Percentiles rank a stretch among this genome's conserved stretches.
phyloP scores from a whole-genome alignment of 2,797 vertebrate species.

The Manis crassicaudata region DNA sequence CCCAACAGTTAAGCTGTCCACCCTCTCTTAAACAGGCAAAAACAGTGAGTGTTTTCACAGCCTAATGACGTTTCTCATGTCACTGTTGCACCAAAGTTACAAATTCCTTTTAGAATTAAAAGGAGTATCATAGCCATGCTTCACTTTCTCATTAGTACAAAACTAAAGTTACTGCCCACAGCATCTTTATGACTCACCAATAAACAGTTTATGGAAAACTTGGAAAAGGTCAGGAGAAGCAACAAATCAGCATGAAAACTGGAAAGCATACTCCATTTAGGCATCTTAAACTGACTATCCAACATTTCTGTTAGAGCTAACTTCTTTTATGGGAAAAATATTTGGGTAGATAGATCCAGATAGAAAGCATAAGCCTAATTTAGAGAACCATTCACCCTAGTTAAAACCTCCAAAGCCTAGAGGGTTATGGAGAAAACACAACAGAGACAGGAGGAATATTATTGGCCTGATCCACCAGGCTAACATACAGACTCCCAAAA shows the following conservation, averaged over 20 bases:
- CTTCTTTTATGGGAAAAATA: background rate
- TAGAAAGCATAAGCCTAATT: background rate
- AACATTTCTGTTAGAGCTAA: slow-evolving; percentile 5
- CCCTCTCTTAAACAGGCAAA: background rate
- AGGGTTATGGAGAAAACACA: background rate
- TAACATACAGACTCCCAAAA: background rate
- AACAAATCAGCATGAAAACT: slow-evolving; percentile 28
- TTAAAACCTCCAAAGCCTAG: slow-evolving; percentile 25
- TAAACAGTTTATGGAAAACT: background rate
- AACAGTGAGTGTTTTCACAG: background rate
- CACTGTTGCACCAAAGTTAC: background rate
- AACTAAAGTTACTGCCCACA: background rate
- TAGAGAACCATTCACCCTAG: background rate
- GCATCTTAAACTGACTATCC: background rate
- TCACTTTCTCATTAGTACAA: background rate
- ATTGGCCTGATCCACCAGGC: background rate
- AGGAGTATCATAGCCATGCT: background rate
- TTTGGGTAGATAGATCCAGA: background rate
- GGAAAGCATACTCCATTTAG: background rate
- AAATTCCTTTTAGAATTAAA: slow-evolving; percentile 30
- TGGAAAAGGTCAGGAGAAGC: slow-evolving; percentile 16
- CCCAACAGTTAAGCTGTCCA: background rate
- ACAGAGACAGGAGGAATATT: background rate
- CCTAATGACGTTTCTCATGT: background rate
- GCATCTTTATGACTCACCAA: slow-evolving; percentile 40